phyloP scores from a whole-genome alignment of 2,797 vertebrate genomes.

The Coregonus ussuriensis region DNA sequence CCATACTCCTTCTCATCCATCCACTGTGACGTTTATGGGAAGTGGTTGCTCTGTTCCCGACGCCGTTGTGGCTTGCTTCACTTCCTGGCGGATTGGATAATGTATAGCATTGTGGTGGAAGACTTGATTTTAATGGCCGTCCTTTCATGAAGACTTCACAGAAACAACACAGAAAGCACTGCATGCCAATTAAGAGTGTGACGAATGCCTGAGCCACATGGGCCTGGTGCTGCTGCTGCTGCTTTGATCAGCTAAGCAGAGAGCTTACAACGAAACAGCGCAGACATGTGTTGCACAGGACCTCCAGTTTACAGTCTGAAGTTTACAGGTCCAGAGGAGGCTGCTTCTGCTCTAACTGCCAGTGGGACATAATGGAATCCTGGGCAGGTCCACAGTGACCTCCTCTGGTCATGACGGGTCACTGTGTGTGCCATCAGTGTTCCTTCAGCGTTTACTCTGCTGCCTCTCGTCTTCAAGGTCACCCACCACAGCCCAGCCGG shows the following conservation, averaged over 20 bases:
- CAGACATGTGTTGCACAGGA: slow-evolving; percentile 72
- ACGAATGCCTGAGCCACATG: slow-evolving; percentile 66
- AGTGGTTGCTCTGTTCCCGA: slow-evolving; percentile 52
- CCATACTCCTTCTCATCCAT: slow-evolving; percentile 27
- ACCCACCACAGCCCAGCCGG: slow-evolving; percentile 3
- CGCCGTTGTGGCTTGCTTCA: slow-evolving; percentile 58
- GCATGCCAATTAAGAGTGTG: slow-evolving; percentile 71
- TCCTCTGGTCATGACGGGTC: slow-evolving; percentile 67
- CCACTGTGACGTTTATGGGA: slow-evolving; percentile 44
- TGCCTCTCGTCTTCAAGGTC: slow-evolving; percentile 34
- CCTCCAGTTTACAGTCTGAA: slow-evolving; percentile 61
- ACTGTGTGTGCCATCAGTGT: slow-evolving; percentile 45
- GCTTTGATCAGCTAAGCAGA: slow-evolving; percentile 74
- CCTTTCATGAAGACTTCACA: slow-evolving; percentile 66
- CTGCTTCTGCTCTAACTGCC: slow-evolving; percentile 40
- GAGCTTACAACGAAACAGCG: slow-evolving; percentile 68
- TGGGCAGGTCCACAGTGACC: slow-evolving; percentile 72
- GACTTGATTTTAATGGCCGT: slow-evolving; percentile 51
- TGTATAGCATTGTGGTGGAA: slow-evolving; percentile 54
- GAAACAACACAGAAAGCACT: slow-evolving; percentile 62
- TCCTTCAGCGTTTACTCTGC: slow-evolving; percentile 18
- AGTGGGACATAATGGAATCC: slow-evolving; percentile 28
- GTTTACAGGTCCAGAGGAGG: slow-evolving; percentile 53
- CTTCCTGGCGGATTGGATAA: slow-evolving; percentile 69
- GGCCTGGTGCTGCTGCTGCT: slow-evolving; percentile 55